Conservation (phyloP, 2,888 invertebrate genomes). For the Apodemia duryi region DNA sequence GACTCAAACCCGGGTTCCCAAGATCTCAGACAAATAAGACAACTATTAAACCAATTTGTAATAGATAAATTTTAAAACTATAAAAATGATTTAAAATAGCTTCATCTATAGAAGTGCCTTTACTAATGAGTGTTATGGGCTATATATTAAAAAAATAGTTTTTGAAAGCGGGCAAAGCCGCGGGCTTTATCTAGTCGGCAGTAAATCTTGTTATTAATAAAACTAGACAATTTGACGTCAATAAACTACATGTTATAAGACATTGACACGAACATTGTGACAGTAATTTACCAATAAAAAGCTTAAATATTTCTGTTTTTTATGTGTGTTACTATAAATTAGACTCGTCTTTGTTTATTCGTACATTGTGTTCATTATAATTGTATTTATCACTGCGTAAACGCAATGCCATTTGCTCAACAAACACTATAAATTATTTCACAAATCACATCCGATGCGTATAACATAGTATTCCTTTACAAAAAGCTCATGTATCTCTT, state of each 20-base stretch:
- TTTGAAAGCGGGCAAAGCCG: too few species aligned
- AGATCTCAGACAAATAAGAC: too few species aligned
- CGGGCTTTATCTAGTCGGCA: too few species aligned
- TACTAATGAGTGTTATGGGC: too few species aligned
- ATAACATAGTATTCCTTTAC: slow-evolving; percentile 64
- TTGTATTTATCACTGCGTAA: slow-evolving; percentile 55
- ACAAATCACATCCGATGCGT: slow-evolving; percentile 76
- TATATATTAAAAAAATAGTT: too few species aligned
- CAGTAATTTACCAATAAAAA: neutral
- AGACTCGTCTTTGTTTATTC: neutral
- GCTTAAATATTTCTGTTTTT: neutral
- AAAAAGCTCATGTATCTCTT: slow-evolving; percentile 76
- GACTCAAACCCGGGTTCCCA: too few species aligned
- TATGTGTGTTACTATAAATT: neutral
- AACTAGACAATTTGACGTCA: neutral
- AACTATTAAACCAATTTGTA: too few species aligned
- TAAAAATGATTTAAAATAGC: too few species aligned
- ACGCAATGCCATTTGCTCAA: slow-evolving; percentile 57
- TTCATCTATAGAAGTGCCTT: too few species aligned
- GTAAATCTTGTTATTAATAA: neutral
- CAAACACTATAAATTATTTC: slow-evolving; percentile 74
- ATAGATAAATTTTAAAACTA: too few species aligned
- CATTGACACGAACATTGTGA: neutral
- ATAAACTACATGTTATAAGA: neutral
- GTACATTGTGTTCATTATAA: slow-evolving; percentile 6